Evolutionary conservation across 2,113 vertebrate genomes (phyloP), one percentile per base, ranked within the genome.

Genomic region (Mionectes macconnelli): DNA sequence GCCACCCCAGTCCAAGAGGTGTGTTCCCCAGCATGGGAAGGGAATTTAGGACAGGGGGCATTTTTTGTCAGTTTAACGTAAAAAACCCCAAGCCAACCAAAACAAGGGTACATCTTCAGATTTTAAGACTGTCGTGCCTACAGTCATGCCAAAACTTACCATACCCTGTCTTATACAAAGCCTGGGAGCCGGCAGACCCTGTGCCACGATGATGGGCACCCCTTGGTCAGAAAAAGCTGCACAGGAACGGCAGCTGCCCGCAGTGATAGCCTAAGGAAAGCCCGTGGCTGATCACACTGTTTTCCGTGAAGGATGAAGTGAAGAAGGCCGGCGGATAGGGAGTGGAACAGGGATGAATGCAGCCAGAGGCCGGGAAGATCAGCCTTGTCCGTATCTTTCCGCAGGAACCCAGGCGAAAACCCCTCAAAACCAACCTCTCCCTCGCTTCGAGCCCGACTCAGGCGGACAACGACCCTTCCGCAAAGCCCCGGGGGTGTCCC

Each of bases 381-480:
- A 37, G 8, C 60, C 12, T 21, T 2, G 14, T 37, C 25, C 6
- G 1, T 4, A 5, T 9, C 27, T 7, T 12, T 12, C 35, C 53
- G 55, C 57, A 35, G 28, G 33, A 44, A 14, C 12, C 7, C 73
- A 8, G 62, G 6, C 4, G 2, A 35, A 59, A 37, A 2, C 11
- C n/a, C 4, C 39, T 12, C 8, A 60, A 14, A 12, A 31, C 2
- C 8, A n/a, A 2, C 16, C 4, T 2, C 12, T 5, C 24, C 9
- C 6, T 3, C 8, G 4, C 40, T 27, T 15, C 57, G 18, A 8
- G 13, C 15, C 33, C 14, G 3, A 0, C 24, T 3, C 2, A 3
- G 22, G 33, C 9, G 3, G 12, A 30, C 37, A 4, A 0, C 0
- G 1, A 2, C 3, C 2, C 16, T 19, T 7, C 4, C 2, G 1